phyloP scores from a whole-genome alignment of 2,888 invertebrate species.

The Drosophila testacea region DNA sequence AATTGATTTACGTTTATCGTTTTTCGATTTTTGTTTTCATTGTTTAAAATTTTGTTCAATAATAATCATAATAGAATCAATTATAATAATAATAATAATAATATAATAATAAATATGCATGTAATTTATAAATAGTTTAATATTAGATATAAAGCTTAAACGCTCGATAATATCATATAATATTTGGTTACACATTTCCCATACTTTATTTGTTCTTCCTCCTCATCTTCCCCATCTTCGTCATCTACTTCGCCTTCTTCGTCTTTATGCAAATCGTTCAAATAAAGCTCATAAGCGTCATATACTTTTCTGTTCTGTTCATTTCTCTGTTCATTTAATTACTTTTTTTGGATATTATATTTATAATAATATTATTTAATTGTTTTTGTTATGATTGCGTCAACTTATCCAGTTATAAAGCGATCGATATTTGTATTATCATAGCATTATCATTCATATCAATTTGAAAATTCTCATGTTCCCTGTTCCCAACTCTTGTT shows the following conservation, averaged over 20 bases:
- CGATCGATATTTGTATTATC: constrained; percentile 46
- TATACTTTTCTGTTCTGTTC: constrained; percentile 60
- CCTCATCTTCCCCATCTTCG: not conserved
- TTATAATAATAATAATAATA: constrained; percentile 51
- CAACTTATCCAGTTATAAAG: constrained; percentile 61
- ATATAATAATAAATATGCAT: constrained; percentile 59
- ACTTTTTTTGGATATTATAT: constrained; percentile 31
- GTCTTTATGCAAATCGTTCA: constrained; percentile 70
- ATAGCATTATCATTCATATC: constrained; percentile 31
- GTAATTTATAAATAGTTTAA: constrained; percentile 56
- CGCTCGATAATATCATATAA: constrained; percentile 79
- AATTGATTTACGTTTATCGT: constrained; percentile 43
- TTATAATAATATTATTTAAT: constrained; percentile 37
- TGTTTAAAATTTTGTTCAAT: constrained; percentile 28
- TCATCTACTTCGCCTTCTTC: constrained; percentile 14
- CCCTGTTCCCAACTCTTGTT: too few species aligned
- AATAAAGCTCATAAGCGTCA: constrained; percentile 81
- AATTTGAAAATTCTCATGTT: not conserved
- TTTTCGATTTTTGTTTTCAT: constrained; percentile 13
- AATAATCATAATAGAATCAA: constrained; percentile 44
- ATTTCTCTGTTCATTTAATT: not conserved
- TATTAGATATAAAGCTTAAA: constrained; percentile 73
- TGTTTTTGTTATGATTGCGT: constrained; percentile 47
- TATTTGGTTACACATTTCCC: constrained; percentile 76
- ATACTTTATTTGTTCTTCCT: constrained; percentile 59